These are phyloP conservation scores for Syngnathoides biaculeatus DNA, from an alignment of 2,113 vertebrate genomes.

Conservation along the genomic window DNA sequence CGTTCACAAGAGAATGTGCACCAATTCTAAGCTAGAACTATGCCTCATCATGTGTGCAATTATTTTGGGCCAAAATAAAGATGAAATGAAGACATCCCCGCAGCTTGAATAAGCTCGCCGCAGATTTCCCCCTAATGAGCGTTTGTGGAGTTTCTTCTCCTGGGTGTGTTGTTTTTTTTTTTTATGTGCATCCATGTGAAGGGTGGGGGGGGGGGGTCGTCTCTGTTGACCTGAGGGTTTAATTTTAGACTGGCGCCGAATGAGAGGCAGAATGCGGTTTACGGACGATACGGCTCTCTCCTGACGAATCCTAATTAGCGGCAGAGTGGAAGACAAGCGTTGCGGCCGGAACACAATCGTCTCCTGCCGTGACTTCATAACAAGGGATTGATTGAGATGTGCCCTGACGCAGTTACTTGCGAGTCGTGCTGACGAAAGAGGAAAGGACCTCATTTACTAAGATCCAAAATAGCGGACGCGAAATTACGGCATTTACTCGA, in stretches of 20 bases:
- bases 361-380: conserved; percentile 34
- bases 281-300: conserved; percentile 24
- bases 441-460: neutral
- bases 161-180: conserved; percentile 19
- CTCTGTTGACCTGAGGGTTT: conserved; percentile 39
- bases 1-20: neutral
- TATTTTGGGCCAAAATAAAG: conserved; percentile 1
- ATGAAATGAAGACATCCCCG: conserved; percentile 24
- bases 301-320: conserved; percentile 40
- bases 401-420: neutral
- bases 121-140: conserved; percentile 42
- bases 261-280: conserved; percentile 38
- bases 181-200: conserved; percentile 12
- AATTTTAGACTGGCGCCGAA: conserved; percentile 47
- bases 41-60: neutral
- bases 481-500: neutral
- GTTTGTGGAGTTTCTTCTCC: conserved; percentile 30
- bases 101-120: conserved; percentile 10
- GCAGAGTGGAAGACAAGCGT: conserved; percentile 45
- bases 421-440: neutral
- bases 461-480: neutral
- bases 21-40: neutral
- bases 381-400: conserved; percentile 13
- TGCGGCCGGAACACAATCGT: conserved; percentile 19
- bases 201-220: conserved; percentile 8